phyloP scores from a whole-genome alignment of 2,113 vertebrate genomes.

The Tympanuchus pallidicinctus region DNA sequence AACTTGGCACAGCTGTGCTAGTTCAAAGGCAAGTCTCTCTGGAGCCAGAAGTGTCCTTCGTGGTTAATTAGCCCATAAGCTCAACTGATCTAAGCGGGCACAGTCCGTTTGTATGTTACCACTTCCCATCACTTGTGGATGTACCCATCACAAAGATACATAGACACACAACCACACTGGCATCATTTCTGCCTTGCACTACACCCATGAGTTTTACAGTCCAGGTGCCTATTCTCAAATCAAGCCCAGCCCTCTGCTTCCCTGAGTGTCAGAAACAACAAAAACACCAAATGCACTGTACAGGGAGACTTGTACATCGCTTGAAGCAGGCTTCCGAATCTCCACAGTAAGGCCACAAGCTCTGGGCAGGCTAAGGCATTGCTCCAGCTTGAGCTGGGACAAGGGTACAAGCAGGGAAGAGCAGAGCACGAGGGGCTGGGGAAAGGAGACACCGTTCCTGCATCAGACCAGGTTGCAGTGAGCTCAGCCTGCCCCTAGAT shows the following conservation, averaged over 20 bases:
- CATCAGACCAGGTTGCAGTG: neutral
- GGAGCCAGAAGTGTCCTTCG: fast-evolving
- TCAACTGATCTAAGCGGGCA: neutral
- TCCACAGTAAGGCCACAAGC: neutral
- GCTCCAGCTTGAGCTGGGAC: neutral
- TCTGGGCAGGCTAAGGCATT: fast-evolving
- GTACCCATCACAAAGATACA: no score
- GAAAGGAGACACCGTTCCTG: neutral
- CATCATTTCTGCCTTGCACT: neutral
- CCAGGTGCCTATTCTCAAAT: neutral
- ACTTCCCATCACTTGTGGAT: neutral
- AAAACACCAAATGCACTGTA: fast-evolving
- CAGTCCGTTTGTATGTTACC: fast-evolving
- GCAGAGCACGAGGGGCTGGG: neutral
- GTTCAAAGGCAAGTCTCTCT: no score
- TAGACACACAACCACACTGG: no score
- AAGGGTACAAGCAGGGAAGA: fast-evolving
- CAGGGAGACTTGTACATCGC: neutral
- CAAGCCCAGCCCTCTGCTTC: neutral
- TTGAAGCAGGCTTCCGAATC: fast-evolving
- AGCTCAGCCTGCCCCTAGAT: neutral
- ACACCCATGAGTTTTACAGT: fast-evolving
- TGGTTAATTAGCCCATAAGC: neutral
- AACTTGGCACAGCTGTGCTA: neutral
- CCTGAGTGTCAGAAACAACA: fast-evolving